phyloP scores from a whole-genome alignment of 2,797 vertebrate genomes.

The Neopelma chrysocephalum region DNA sequence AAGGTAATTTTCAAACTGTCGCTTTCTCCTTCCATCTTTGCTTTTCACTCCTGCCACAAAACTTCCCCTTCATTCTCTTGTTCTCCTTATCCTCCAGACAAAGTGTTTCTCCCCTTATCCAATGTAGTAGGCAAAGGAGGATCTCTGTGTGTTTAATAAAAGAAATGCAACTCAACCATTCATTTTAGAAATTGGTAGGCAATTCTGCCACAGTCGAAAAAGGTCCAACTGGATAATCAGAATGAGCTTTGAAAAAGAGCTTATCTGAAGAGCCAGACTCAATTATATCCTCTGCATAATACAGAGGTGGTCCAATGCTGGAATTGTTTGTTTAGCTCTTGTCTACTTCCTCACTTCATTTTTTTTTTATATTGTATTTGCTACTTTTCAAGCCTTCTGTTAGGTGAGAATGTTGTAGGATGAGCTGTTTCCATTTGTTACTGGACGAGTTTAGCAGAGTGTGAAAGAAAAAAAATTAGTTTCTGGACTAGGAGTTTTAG shows the following conservation, averaged over 20 bases:
- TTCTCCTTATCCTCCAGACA: not conserved
- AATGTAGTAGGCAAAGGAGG: not conserved
- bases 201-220: not conserved
- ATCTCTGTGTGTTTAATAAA: not conserved
- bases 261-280: constrained; percentile 18
- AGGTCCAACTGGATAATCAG: not conserved
- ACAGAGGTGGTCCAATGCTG: not conserved
- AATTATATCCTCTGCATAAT: not conserved
- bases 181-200: not conserved
- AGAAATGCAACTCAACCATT: not conserved
- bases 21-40: not conserved
- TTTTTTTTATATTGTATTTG: not conserved
- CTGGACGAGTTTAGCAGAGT: not conserved
- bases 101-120: not conserved
- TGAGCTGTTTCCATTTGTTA: not conserved
- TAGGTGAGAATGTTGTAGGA: not conserved
- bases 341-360: not conserved
- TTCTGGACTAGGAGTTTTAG: not conserved
- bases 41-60: not conserved
- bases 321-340: not conserved
- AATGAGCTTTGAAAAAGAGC: not conserved
- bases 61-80: not conserved
- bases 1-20: not conserved
- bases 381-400: not conserved
- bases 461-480: not conserved